These are phyloP conservation scores for Palloptera scutellata DNA, from an alignment of 2,888 invertebrate genomes.

Conservation along the genomic window DNA sequence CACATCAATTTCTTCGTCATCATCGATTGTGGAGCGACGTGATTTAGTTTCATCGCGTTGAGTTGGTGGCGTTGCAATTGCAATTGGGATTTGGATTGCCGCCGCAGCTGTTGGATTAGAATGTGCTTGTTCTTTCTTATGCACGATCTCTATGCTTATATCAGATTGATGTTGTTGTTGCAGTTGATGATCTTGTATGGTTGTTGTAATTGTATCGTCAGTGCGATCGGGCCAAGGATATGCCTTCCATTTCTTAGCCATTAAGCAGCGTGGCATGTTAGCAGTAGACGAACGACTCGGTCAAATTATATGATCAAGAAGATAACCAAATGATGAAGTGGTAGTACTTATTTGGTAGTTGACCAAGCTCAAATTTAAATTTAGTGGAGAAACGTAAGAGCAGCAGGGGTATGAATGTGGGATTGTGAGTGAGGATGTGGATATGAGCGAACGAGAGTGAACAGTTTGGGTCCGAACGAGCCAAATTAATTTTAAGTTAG, in stretches of 20 bases:
- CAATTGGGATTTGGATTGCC: constrained; percentile 57
- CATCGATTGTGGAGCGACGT: constrained; percentile 67
- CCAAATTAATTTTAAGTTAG: constrained; percentile 45
- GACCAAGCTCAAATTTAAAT: too few species aligned
- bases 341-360: too few species aligned
- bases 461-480: constrained; percentile 44
- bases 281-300: not conserved
- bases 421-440: not conserved
- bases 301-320: not conserved
- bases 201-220: constrained; percentile 51
- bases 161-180: constrained; percentile 41
- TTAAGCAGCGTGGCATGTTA: constrained; percentile 92
- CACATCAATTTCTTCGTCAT: constrained; percentile 86
- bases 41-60: constrained; percentile 60
- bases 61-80: constrained; percentile 10
- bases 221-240: constrained; percentile 78
- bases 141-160: constrained; percentile 22
- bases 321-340: not conserved
- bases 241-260: constrained; percentile 96
- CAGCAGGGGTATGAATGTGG: not conserved
- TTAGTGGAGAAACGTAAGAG: too few species aligned
- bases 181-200: constrained; percentile 39
- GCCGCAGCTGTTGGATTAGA: constrained; percentile 28
- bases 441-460: not conserved
- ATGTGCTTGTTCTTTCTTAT: constrained; percentile 34